phyloP scores from a whole-genome alignment of 2,888 invertebrate species.

The Sthenelais limicola region DNA sequence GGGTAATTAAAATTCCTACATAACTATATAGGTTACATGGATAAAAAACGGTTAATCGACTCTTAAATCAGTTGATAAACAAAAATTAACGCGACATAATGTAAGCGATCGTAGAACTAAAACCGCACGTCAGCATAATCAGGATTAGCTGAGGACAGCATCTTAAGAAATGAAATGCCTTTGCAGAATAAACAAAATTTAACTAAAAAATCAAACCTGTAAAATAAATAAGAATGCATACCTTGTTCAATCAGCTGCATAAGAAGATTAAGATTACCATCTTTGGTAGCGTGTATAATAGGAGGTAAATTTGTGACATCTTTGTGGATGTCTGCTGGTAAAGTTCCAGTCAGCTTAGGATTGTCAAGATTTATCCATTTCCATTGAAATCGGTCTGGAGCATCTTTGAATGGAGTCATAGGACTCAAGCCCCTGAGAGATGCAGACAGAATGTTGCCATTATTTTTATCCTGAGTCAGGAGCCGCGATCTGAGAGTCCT shows the following conservation, averaged over 20 bases:
- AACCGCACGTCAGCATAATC: too few relatives aligned
- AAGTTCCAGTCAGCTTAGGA: conserved; percentile 53
- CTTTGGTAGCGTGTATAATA: conserved; percentile 64
- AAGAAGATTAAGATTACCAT: conserved; percentile 62
- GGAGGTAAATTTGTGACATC: conserved; percentile 59
- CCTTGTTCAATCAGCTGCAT: conserved; percentile 60
- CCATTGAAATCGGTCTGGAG: conserved; percentile 67
- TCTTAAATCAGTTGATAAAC: too few relatives aligned
- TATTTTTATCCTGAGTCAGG: conserved; percentile 42
- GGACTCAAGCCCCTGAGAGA: conserved; percentile 70
- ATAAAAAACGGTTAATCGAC: too few relatives aligned
- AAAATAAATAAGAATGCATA: too few relatives aligned
- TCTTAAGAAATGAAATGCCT: too few relatives aligned
- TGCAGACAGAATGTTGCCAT: conserved; percentile 54
- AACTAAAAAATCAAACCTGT: too few relatives aligned
- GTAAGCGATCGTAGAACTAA: too few relatives aligned
- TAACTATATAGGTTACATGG: too few relatives aligned
- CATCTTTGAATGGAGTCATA: conserved; percentile 71
- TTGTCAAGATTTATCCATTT: conserved; percentile 69
- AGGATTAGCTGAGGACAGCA: too few relatives aligned
- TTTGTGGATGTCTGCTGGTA: conserved; percentile 46
- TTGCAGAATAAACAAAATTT: too few relatives aligned
- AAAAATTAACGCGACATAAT: too few relatives aligned
- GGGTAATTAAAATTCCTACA: too few relatives aligned
- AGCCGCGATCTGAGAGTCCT: conserved; percentile 54